A percentile compares a stretch with the other conserved stretches of the same genome.
Evolutionary conservation across 1,140 invertebrate genomes (phyloP).

Genomic region (Drosophila sp.): DNA sequence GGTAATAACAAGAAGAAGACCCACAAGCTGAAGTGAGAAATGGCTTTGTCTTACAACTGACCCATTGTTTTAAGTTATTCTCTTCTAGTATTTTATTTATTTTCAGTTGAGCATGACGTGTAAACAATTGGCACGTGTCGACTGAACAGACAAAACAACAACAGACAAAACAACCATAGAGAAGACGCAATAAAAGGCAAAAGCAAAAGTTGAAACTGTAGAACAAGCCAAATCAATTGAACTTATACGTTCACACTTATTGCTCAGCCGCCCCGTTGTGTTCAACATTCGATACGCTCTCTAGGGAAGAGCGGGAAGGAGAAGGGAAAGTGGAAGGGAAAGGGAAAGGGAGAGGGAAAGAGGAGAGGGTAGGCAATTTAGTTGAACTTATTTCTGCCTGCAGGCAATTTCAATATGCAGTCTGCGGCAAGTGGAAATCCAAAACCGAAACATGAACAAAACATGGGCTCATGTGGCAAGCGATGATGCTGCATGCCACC

Average conservation of each 20-base stretch:
- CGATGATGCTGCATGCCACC: constrained; percentile 18
- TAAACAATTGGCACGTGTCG: constrained; percentile 60
- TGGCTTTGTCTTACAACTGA: constrained; percentile 43
- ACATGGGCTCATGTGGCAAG: background rate
- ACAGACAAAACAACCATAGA: constrained; percentile 10
- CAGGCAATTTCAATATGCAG: constrained; percentile 42
- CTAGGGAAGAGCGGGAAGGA: too few species aligned
- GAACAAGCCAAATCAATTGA: constrained; percentile 39
- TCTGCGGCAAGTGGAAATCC: constrained; percentile 21
- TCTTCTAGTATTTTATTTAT: constrained; percentile 3
- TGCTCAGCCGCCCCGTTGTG: constrained; percentile 26
- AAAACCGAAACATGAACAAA: constrained; percentile 38
- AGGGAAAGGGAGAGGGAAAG: too few species aligned
- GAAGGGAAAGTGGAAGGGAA: background rate
- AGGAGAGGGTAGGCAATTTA: background rate
- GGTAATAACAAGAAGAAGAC: constrained; percentile 49
- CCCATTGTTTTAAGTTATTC: constrained; percentile 31
- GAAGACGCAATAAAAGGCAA: constrained; percentile 16
- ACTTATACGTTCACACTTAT: constrained; percentile 23
- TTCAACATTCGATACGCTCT: background rate
- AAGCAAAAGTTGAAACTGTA: constrained; percentile 1
- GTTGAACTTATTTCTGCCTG: constrained; percentile 12
- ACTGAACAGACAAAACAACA: constrained; percentile 15
- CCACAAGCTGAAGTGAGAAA: constrained; percentile 55
- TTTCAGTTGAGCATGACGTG: constrained; percentile 21